Percentiles rank a stretch among this genome's conserved stretches.
Evolutionary conservation across 2,888 invertebrate genomes (phyloP).

Genomic region (Philereme vetulata): DNA sequence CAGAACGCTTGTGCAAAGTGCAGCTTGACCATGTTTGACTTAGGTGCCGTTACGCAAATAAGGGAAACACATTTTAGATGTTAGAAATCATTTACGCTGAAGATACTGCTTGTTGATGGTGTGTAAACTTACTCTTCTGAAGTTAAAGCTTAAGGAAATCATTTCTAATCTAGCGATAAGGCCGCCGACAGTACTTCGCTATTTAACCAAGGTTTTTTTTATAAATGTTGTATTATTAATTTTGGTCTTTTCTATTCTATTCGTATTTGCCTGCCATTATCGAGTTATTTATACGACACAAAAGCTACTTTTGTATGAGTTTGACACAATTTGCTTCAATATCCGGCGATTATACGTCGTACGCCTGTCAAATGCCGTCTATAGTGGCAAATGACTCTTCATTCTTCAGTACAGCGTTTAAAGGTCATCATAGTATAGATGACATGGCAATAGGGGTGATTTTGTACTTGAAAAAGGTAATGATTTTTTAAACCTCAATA

Average conservation of each 20-base stretch:
- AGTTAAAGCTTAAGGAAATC: no score
- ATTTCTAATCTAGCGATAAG: no score
- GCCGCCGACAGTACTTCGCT: no score
- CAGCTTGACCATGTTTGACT: conserved; percentile 9
- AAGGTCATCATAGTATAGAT: not conserved
- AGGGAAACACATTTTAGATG: not conserved
- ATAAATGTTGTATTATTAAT: no score
- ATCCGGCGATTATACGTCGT: conserved; percentile 47
- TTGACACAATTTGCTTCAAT: conserved; percentile 50
- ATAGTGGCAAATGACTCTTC: conserved; percentile 20
- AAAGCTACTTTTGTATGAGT: conserved; percentile 42
- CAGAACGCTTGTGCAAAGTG: conserved; percentile 19
- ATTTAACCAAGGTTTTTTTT: no score
- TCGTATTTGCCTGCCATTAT: not conserved
- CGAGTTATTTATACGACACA: conserved; percentile 36
- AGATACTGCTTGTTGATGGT: not conserved
- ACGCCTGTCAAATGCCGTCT: conserved; percentile 11
- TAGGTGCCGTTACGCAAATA: conserved; percentile 5
- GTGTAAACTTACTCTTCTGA: not conserved
- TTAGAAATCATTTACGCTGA: not conserved
- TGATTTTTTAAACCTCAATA: no score
- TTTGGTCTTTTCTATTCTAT: no score
- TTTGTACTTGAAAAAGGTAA: no score
- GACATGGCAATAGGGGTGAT: no score
- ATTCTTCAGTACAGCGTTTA: conserved; percentile 2